Evolutionary conservation across 2,113 vertebrate genomes (phyloP), one percentile per base, ranked within the genome.

Genomic region (Ptilonorhynchus violaceus): DNA sequence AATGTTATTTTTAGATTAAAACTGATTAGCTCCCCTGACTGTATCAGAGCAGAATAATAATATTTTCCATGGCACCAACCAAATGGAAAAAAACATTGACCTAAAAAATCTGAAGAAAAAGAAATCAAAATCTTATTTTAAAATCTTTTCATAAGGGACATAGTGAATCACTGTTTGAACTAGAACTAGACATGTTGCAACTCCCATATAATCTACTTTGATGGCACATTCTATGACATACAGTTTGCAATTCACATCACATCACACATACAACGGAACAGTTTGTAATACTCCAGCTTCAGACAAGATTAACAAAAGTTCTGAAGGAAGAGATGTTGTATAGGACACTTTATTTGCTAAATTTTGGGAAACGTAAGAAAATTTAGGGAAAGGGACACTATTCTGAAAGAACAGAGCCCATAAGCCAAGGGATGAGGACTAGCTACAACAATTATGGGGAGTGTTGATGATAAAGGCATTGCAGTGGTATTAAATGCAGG

Each of bases 1-100:
- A 83, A 90, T 35, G 47, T 72, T 78, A 81, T 82, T 91, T 91
- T 93, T 81, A 93, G 74, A 91, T 87, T 78, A 85, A 93, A 94
- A 93, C 84, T 87, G 73, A 81, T 89, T 77, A 80, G 50, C 24
- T 93, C 88, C 92, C 90, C 63, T 85, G 74, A 75, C 67, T 80
- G 42, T 44, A 49, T 56, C 82, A 86, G 46, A 88, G 82, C 18
- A 94, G 55, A 90, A 88, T 77, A 93, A 80, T 52, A 94, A 63
- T 46, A 91, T 85, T 83, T 62, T 92, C 67, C 70, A 73, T 2
- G 23, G 28, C 0, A 0, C 13, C 21, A 4, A 88, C 92, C 88
- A 93, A 95, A 90, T 68, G n/a, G 90, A 79, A 94, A 92, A 88
- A 81, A 94, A 19, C 39, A 75, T 47, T 83, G 85, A 69, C 70